Base-by-base conservation (phyloP, 2,888 invertebrate species). In the Dendrolimus houi region DNA sequence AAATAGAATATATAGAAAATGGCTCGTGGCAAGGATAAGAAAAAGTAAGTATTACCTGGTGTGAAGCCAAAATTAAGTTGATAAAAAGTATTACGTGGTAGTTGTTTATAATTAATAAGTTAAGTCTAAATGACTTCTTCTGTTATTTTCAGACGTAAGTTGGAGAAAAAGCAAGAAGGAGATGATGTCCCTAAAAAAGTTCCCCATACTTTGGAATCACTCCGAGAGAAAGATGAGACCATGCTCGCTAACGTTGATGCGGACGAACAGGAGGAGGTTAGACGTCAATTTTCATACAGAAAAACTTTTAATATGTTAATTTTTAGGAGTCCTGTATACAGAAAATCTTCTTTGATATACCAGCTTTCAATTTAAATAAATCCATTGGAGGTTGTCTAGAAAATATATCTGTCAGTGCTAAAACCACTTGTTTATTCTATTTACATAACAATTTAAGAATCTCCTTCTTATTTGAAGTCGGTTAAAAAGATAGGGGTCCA, bases 121-220 rank as follows among this genome's bases (percentile, higher is more conserved):
- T 62, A 57, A 59, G 54, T 54, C 12, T 42, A 12, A 55, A 40
- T 52, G 42, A 55, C n/a, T 55, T 8, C n/a, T 55, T 8, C 42
- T 54, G 53, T 47, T 58, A 59, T 55, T 73, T 75, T 56, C 69
- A 90, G 90, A 64, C 85, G 90, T 56, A 90, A 90, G 61, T 76
- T 87, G 57, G 90, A 90, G 69, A 90, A 88, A 70, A 85, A 88
- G 59, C 86, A 88, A 65, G 90, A 89, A 68, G 90, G 88, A 0
- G 90, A 89, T 7, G 87, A 88, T 78, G 88, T 80, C 0, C 87
- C 87, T 1, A 90, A 88, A 70, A 75, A 89, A 64, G 69, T 88
- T 10, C 99, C 99, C 0, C 96, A 97, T 76, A 99, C 99, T 0
- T 93, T 99, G 70, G 99, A 99, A 82, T 97, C 95, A 66, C 93